Conservation (phyloP, 2,797 vertebrate species). For the Carduelis carduelis region DNA sequence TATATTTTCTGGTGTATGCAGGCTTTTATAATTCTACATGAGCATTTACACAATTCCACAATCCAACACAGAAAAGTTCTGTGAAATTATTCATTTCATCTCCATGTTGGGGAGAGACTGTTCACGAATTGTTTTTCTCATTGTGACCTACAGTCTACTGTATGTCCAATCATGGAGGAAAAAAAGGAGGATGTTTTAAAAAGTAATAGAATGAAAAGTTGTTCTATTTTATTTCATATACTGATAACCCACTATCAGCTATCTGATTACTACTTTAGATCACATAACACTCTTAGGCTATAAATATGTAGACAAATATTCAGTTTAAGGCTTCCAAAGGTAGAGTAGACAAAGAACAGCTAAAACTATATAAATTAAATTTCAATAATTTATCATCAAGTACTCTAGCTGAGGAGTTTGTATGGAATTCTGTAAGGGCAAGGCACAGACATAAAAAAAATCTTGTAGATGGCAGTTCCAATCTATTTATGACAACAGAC, state of each 20-base stretch:
- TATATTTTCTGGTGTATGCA: background rate
- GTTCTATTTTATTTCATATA: background rate
- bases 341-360: background rate
- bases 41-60: background rate
- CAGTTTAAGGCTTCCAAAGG: background rate
- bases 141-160: background rate
- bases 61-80: background rate
- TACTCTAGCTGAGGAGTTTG: background rate
- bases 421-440: background rate
- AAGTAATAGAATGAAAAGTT: background rate
- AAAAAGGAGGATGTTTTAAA: background rate
- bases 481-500: background rate
- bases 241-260: background rate
- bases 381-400: background rate
- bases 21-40: background rate
- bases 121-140: background rate
- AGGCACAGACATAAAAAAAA: background rate
- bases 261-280: background rate
- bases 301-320: background rate
- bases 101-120: rapidly evolving
- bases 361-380: background rate
- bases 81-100: background rate
- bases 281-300: background rate
- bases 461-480: background rate
- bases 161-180: background rate